Conservation (phyloP, 2,797 vertebrate species). For the Phoeniculus purpureus region DNA sequence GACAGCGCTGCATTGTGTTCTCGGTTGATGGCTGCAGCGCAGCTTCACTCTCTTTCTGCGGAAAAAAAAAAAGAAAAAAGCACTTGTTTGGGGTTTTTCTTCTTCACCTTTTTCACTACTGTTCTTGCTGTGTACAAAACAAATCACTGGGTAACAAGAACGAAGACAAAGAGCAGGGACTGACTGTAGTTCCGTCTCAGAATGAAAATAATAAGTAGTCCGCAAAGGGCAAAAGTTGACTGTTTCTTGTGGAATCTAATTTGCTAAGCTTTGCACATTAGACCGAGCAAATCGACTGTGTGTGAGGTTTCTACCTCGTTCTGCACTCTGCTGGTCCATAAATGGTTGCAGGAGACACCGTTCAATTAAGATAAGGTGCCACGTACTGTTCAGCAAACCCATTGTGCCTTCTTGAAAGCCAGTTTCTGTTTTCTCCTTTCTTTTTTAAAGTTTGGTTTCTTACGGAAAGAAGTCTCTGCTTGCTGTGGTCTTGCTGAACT, state of each 20-base stretch:
- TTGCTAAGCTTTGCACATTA: constrained; percentile 62
- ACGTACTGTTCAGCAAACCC: constrained; percentile 56
- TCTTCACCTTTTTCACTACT: not conserved
- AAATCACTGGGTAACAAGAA: constrained; percentile 21
- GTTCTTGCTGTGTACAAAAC: not conserved
- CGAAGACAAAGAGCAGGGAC: constrained; percentile 23
- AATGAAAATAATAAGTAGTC: constrained; percentile 60
- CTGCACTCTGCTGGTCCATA: constrained; percentile 30
- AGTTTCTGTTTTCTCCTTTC: constrained; percentile 22
- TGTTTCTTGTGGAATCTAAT: constrained; percentile 53
- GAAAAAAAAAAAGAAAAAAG: constrained; percentile 5
- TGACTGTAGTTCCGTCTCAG: constrained; percentile 43
- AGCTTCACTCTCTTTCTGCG: constrained; percentile 29
- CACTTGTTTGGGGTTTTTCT: not conserved
- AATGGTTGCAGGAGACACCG: constrained; percentile 35
- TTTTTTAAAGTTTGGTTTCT: constrained; percentile 41
- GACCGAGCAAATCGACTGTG: constrained; percentile 21
- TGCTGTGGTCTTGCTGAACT: constrained; percentile 26
- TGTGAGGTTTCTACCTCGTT: constrained; percentile 39
- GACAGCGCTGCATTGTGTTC: not conserved
- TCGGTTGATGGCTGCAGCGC: not conserved
- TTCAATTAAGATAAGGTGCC: constrained; percentile 65
- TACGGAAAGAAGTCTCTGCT: not conserved
- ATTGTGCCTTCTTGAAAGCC: constrained; percentile 45
- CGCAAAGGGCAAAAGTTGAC: constrained; percentile 38